Evolutionary conservation across 2,888 invertebrate species (phyloP).

Genomic region (Herminia tarsipennalis): DNA sequence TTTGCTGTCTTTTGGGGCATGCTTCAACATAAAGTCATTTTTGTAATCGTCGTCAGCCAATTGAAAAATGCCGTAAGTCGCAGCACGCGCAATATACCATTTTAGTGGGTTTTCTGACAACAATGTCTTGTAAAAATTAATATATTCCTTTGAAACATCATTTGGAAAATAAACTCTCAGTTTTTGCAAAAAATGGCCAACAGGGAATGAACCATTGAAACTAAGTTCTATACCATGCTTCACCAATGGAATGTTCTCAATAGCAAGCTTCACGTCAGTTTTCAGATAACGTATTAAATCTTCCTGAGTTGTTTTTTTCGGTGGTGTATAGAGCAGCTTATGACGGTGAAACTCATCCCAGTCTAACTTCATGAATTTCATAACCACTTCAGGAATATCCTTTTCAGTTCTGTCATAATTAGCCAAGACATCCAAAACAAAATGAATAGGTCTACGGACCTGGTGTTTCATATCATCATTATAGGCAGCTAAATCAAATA

Average conservation of each 20-base stretch:
- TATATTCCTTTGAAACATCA: slow-evolving; percentile 52
- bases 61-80: slow-evolving; percentile 51
- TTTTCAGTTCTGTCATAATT: slow-evolving; percentile 45
- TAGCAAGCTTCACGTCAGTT: slow-evolving; percentile 17
- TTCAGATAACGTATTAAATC: slow-evolving; percentile 23
- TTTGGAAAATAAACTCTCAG: slow-evolving; percentile 59
- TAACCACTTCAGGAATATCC: slow-evolving; percentile 53
- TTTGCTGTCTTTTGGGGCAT: slow-evolving; percentile 47
- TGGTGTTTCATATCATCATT: slow-evolving; percentile 30
- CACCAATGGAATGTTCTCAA: slow-evolving; percentile 20
- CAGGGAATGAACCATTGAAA: slow-evolving; percentile 18
- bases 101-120: slow-evolving; percentile 17
- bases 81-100: slow-evolving; percentile 12
- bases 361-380: slow-evolving; percentile 48
- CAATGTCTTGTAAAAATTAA: slow-evolving; percentile 45
- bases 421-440: slow-evolving; percentile 39
- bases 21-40: slow-evolving; percentile 48
- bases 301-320: neutral
- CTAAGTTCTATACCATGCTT: slow-evolving; percentile 7
- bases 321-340: neutral
- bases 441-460: slow-evolving; percentile 33
- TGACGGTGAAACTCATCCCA: slow-evolving; percentile 26
- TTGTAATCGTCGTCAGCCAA: slow-evolving; percentile 48
- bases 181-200: slow-evolving; percentile 53
- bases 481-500: slow-evolving; percentile 32